Percentiles rank a stretch among this genome's conserved stretches.
Conservation (phyloP, 2,888 invertebrate species). For the Timandra comae region DNA sequence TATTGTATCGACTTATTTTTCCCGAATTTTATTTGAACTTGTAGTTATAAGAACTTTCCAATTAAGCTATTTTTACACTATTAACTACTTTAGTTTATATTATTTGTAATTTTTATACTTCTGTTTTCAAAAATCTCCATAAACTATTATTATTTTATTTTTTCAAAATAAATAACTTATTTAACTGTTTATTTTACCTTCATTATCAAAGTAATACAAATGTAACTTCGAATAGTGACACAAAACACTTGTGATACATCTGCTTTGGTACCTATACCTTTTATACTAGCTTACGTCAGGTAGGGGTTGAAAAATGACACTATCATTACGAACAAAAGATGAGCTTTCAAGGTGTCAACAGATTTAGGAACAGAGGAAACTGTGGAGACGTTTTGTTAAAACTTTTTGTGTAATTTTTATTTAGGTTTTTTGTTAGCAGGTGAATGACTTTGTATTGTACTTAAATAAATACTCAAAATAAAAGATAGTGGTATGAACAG, state of each 20-base stretch:
- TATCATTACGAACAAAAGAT: conserved; percentile 52
- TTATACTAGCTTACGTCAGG: conserved; percentile 41
- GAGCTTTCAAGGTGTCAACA: conserved; percentile 54
- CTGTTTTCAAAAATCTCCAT: not conserved
- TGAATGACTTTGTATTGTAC: too few relatives aligned
- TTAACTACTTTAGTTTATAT: not conserved
- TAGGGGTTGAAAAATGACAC: conserved; percentile 60
- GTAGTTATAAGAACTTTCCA: too few relatives aligned
- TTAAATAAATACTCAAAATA: too few relatives aligned
- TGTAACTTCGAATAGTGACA: too few relatives aligned
- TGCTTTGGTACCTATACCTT: conserved; percentile 32
- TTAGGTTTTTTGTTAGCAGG: too few relatives aligned
- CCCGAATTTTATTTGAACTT: too few relatives aligned
- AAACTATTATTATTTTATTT: not conserved
- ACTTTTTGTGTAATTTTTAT: too few relatives aligned
- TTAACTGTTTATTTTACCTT: conserved; percentile 12
- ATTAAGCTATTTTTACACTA: not conserved
- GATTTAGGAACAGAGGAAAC: conserved; percentile 25
- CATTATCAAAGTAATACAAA: conserved; percentile 7
- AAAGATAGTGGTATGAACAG: too few relatives aligned
- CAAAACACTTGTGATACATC: conserved; percentile 29
- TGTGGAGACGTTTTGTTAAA: conserved; percentile 33
- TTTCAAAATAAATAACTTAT: conserved; percentile 28
- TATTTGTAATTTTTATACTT: not conserved
- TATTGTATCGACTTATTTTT: too few relatives aligned